These are phyloP conservation scores for Odiellus spinosus DNA, from an alignment of 2,888 invertebrate genomes.

Conservation along the genomic window DNA sequence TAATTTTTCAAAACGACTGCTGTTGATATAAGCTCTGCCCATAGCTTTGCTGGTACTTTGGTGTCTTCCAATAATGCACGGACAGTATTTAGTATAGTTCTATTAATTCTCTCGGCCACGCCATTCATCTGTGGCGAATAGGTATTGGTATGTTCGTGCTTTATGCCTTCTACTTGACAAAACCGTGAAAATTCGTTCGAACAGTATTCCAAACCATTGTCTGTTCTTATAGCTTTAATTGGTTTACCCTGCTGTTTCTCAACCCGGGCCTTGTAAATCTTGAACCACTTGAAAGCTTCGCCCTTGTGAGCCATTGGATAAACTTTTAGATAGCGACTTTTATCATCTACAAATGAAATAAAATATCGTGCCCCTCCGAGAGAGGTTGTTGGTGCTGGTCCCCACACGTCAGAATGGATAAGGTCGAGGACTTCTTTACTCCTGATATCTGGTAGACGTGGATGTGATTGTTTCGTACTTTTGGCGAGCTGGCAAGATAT, in stretches of 20 bases:
- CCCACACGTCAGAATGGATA: conserved; percentile 6
- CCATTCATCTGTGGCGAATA: conserved; percentile 4
- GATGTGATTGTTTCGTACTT: no score
- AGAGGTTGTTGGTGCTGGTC: conserved; percentile 6
- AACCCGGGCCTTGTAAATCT: no score
- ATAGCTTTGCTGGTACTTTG: no score
- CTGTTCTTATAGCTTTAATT: not conserved
- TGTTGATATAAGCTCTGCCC: no score
- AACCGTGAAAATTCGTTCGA: not conserved
- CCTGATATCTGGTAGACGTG: no score
- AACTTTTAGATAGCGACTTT: conserved; percentile 1
- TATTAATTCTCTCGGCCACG: conserved; percentile 2
- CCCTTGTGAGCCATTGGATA: conserved; percentile 4
- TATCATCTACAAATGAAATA: conserved; percentile 9
- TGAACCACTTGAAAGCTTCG: not conserved
- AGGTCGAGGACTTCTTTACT: not conserved
- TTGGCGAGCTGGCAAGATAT: no score
- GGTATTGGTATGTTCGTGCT: not conserved
- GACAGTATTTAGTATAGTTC: not conserved
- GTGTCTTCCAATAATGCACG: not conserved
- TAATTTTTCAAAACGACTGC: no score
- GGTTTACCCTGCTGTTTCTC: no score
- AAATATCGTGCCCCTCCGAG: conserved; percentile 4
- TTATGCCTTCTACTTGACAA: not conserved
- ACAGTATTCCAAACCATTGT: not conserved